Conservation (phyloP, 2,113 vertebrate genomes). For the Heterocephalus glaber region DNA sequence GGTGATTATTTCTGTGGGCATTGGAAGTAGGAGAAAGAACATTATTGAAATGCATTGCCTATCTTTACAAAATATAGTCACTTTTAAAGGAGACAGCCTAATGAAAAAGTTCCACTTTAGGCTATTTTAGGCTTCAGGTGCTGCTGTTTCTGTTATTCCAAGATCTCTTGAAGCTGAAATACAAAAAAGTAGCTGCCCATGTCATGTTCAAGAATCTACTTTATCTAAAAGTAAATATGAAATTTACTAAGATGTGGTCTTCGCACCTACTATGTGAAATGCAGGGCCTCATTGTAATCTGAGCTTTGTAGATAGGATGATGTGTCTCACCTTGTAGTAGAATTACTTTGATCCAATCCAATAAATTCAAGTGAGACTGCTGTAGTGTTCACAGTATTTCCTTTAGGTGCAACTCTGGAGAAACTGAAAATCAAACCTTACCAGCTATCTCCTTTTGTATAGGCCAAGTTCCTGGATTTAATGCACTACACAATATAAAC, state of each 20-base stretch:
- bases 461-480: not conserved
- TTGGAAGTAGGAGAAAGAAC: not conserved
- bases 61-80: constrained; percentile 20
- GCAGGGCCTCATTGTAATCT: not conserved
- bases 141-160: not conserved
- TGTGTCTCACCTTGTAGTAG: not conserved
- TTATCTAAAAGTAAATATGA: not conserved
- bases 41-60: constrained; percentile 28
- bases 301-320: not conserved
- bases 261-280: not conserved
- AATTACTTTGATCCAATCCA: constrained; percentile 9
- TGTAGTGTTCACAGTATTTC: not conserved
- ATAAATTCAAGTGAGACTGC: constrained; percentile 29
- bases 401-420: not conserved
- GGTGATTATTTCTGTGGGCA: not conserved
- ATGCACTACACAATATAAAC: not conserved
- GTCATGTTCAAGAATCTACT: constrained; percentile 6
- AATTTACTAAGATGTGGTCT: not conserved
- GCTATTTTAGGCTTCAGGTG: not conserved
- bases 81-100: constrained; percentile 41
- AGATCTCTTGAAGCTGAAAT: not conserved
- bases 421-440: not conserved
- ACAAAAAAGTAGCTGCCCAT: not conserved
- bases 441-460: not conserved
- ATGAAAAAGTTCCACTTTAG: not conserved